These are phyloP conservation scores for Whitmania pigra DNA, from an alignment of 1,140 invertebrate species.

Conservation along the genomic window DNA sequence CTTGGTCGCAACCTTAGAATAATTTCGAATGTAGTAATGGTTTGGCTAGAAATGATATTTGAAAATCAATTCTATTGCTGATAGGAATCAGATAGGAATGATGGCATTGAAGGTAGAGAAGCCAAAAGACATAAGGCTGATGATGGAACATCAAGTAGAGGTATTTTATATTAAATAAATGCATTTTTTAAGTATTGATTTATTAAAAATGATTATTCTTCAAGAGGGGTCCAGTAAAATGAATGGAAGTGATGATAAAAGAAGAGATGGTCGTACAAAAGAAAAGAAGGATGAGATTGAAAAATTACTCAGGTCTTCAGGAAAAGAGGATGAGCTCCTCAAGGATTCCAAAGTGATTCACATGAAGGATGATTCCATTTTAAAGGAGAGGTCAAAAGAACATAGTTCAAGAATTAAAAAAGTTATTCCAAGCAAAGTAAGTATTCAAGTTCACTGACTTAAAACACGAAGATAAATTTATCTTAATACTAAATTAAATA, in stretches of 20 bases:
- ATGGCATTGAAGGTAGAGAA: not conserved
- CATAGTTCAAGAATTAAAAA: conserved; percentile 4
- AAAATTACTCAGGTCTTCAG: not conserved
- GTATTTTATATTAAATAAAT: not conserved
- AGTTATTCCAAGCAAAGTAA: not conserved
- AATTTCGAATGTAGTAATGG: not conserved
- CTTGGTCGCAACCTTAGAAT: not conserved
- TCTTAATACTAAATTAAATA: not conserved
- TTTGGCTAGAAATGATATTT: not conserved
- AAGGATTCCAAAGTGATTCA: not conserved
- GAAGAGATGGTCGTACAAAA: conserved; percentile 3
- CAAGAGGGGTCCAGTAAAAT: not conserved
- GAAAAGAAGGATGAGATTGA: conserved; percentile 20
- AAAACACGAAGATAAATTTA: not conserved
- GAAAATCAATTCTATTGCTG: not conserved
- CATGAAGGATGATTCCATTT: not conserved
- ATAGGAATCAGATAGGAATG: conserved; percentile 12
- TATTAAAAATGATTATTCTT: not conserved
- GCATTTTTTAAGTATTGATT: not conserved
- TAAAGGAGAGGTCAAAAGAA: conserved; percentile 9
- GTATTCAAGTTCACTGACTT: not conserved
- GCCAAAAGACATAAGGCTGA: conserved; percentile 13
- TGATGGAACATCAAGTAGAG: conserved; percentile 1
- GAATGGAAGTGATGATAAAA: conserved; percentile 16
- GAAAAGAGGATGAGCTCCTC: not conserved